Conservation (phyloP, 1,140 invertebrate genomes). For the Prorops nasuta region DNA sequence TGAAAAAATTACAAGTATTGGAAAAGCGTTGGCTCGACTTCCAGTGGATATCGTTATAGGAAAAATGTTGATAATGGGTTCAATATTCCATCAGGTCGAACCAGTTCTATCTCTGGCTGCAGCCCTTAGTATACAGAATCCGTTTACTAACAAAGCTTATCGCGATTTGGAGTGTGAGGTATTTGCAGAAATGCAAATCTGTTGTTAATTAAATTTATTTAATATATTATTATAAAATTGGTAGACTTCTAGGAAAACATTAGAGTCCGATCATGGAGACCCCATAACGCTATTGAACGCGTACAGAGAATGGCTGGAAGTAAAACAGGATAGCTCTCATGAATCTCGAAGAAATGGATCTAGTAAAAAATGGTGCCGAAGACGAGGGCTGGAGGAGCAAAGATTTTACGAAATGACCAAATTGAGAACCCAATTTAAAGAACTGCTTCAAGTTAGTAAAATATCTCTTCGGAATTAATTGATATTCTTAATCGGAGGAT, state of each 20-base stretch:
- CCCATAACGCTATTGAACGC: slow-evolving; percentile 88
- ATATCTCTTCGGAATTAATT: neutral
- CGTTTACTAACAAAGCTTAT: slow-evolving; percentile 88
- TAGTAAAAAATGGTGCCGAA: slow-evolving; percentile 81
- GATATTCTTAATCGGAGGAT: neutral
- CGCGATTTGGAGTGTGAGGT: slow-evolving; percentile 80
- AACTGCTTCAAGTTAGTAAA: slow-evolving; percentile 70
- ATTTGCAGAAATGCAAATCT: slow-evolving; percentile 19
- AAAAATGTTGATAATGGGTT: slow-evolving; percentile 94
- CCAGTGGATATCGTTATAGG: slow-evolving; percentile 95
- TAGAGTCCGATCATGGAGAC: slow-evolving; percentile 94
- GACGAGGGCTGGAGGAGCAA: slow-evolving; percentile 90
- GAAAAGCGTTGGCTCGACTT: slow-evolving; percentile 81
- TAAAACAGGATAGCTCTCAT: slow-evolving; percentile 61
- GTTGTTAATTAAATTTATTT: no score
- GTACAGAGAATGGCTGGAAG: slow-evolving; percentile 86
- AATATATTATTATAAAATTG: no score
- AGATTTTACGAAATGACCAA: slow-evolving; percentile 96
- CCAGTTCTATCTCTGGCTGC: slow-evolving; percentile 90
- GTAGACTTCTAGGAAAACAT: slow-evolving; percentile 73
- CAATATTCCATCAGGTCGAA: slow-evolving; percentile 87
- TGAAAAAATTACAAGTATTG: slow-evolving; percentile 87
- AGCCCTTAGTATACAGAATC: slow-evolving; percentile 88
- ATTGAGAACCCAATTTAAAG: slow-evolving; percentile 84
- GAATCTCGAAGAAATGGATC: slow-evolving; percentile 40